Conservation (phyloP, 35 echinoderm and acorn worm genomes). For the Ophiothrix spiculata region DNA sequence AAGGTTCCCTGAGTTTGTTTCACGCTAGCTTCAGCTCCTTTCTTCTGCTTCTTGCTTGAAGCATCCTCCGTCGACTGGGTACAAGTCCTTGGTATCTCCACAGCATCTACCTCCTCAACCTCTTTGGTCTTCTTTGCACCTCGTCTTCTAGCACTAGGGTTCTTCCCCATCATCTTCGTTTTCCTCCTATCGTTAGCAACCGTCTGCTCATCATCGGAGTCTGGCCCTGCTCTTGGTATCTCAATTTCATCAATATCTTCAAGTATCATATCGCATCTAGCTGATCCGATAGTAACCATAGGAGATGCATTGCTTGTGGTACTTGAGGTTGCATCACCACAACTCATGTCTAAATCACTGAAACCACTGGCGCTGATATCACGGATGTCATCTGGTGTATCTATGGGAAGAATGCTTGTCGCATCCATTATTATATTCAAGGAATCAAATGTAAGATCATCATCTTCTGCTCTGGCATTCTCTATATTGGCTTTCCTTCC, state of each 20-base stretch:
- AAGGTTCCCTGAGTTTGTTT: background rate
- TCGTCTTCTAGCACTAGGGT: background rate
- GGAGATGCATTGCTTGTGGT: background rate
- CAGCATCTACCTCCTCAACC: conserved; percentile 10
- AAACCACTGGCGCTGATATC: background rate
- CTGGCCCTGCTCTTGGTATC: conserved; percentile 61
- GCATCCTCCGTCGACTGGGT: background rate
- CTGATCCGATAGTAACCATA: background rate
- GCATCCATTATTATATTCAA: background rate
- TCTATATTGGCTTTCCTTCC: conserved; percentile 22
- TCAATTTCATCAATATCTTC: conserved; percentile 81
- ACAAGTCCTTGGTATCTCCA: conserved; percentile 5
- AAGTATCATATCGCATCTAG: background rate
- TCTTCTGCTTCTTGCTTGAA: background rate
- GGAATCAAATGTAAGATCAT: background rate
- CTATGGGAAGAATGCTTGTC: background rate
- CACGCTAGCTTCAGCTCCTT: background rate
- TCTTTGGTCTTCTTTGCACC: background rate
- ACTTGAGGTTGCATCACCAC: background rate
- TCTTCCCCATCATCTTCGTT: conserved; percentile 25
- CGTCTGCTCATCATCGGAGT: conserved; percentile 39
- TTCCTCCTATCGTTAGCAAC: conserved; percentile 7
- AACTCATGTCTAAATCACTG: background rate
- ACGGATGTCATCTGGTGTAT: background rate
- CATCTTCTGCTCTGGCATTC: conserved; percentile 20